A percentile compares a stretch with the other conserved stretches of the same genome.
These are phyloP conservation scores for Ciconia stormi DNA, from an alignment of 2,113 vertebrate genomes.

Conservation along the genomic window DNA sequence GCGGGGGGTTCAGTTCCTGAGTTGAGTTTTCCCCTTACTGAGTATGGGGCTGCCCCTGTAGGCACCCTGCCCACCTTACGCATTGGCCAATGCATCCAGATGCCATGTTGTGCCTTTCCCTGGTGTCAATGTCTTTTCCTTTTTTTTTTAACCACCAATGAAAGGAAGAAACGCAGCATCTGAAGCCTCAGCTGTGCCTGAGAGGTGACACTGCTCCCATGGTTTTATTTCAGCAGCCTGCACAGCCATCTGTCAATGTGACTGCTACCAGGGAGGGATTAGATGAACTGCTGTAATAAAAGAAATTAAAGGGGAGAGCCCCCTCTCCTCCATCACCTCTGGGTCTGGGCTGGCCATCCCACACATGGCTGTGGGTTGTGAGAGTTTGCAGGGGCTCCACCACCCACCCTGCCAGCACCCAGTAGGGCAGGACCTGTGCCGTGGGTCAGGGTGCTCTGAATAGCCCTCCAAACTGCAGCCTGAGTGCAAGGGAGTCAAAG, in stretches of 20 bases:
- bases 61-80: neutral
- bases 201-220: neutral
- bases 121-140: neutral
- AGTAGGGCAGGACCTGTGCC: neutral
- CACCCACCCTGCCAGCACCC: fast-evolving
- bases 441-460: neutral
- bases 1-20: neutral
- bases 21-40: neutral
- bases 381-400: neutral
- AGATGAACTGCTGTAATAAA: neutral
- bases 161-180: neutral
- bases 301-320: neutral
- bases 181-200: neutral
- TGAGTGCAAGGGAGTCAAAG: neutral
- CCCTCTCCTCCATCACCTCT: neutral
- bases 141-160: neutral
- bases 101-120: neutral
- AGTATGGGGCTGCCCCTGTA: neutral
- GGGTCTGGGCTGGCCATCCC: neutral
- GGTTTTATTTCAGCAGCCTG: neutral
- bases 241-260: neutral
- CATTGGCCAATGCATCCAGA: neutral
- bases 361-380: fast-evolving
- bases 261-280: neutral
- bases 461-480: neutral